Evolutionary conservation across 2,797 vertebrate genomes (phyloP), one percentile per base, ranked within the genome.

Genomic region (Fistularia tabacaria): DNA sequence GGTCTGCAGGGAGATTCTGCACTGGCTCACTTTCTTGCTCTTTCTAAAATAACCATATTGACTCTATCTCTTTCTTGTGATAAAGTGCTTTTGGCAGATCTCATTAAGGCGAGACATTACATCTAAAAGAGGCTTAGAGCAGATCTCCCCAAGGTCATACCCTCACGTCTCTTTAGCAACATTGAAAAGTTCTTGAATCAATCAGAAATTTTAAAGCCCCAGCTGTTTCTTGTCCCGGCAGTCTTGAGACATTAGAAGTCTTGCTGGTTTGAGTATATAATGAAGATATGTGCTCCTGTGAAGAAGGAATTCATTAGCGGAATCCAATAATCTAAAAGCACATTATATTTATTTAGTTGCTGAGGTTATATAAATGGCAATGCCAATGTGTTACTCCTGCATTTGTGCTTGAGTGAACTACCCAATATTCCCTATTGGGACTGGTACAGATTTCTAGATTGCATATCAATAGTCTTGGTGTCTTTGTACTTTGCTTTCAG

Each of bases 11-110:
- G 69, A 75, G 59, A 64, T 12, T 57, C 41, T 46, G 44, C 75
- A 57, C 68, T 55, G 54, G 40, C 58, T 65, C 44, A 42, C 54
- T 74, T 62, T 72, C 66, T 48, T 54, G 53, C 62, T 74, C 67
- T 62, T 66, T 80, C 64, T 62, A 73, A 80, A 73, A 58, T 71
- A 64, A 81, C 72, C 78, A 72, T 73, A 80, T 81, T 79, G 84
- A 84, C 69, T 82, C 52, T 54, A 67, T 73, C 75, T 78, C 72
- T 67, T 76, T 79, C 61, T 82, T 70, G 62, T 66, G 63, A 73
- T 79, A 63, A 77, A 81, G 76, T 76, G 83, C 77, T 75, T 74
- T 76, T 81, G 84, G 80, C 82, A 82, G 76, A 81, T 83, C 77
- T 85, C 77, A 82, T 86, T 86, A 83, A 82, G 69, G 54, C 55